A percentile compares a stretch with the other conserved stretches of the same genome.
phyloP scores from a whole-genome alignment of 2,888 invertebrate genomes.

The Catocala sponsa region DNA sequence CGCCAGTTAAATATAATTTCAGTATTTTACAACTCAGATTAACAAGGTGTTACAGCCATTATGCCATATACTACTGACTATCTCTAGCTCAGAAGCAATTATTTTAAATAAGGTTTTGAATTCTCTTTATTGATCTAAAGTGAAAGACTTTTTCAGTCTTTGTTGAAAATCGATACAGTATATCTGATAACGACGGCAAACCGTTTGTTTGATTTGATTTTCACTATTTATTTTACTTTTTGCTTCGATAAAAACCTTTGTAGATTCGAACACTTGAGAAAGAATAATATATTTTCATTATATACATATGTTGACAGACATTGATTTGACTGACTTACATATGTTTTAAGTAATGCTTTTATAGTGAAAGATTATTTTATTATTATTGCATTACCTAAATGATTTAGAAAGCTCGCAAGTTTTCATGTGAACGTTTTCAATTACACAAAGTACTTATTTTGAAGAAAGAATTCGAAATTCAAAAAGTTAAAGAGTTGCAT shows the following conservation, averaged over 20 bases:
- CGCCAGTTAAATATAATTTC: no score
- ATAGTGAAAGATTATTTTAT: not conserved
- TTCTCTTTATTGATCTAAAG: slow-evolving; percentile 2
- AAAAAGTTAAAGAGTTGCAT: slow-evolving; percentile 50
- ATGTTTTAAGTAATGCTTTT: not conserved
- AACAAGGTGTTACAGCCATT: no score
- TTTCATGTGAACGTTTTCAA: slow-evolving; percentile 2
- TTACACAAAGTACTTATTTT: slow-evolving; percentile 3
- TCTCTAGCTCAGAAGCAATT: slow-evolving; percentile 7
- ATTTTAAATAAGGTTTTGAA: slow-evolving; percentile 5
- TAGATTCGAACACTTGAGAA: not conserved
- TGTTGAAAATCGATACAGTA: not conserved
- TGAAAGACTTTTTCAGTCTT: not conserved
- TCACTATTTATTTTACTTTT: slow-evolving; percentile 6
- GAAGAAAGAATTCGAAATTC: slow-evolving; percentile 40
- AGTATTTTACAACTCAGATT: no score
- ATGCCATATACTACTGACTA: no score
- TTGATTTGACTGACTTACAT: no score
- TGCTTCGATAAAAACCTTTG: not conserved
- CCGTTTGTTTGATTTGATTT: slow-evolving; percentile 1
- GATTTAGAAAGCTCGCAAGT: not conserved
- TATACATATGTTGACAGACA: no score
- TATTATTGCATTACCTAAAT: no score
- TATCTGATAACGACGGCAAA: not conserved
- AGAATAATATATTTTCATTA: not conserved